Evolutionary conservation across 2,113 vertebrate genomes (phyloP), one percentile per base, ranked within the genome.

Genomic region (Datnioides undecimradiatus): DNA sequence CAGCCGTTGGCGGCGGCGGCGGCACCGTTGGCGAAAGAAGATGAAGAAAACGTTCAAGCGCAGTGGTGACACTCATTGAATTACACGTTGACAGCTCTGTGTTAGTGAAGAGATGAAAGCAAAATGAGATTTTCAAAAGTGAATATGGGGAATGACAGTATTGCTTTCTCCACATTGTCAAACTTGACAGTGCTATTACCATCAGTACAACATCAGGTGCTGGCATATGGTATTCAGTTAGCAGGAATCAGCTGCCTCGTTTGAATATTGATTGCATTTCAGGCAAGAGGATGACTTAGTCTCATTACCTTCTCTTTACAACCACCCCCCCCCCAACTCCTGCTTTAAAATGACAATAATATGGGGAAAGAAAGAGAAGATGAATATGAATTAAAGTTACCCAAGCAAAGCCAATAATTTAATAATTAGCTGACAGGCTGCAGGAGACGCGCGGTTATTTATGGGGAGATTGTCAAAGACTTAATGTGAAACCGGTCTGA

Each of bases 51-150:
- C 31, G 46, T 70, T 82, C 12, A 59, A 68, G 80, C 60, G 21
- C 54, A 48, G 69, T 13, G 80, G 57, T 90, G 85, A 88, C 78
- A 73, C 87, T 91, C 88, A 86, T 90, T 91, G 87, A 90, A 90
- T 90, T 88, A 84, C 69, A 70, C 48, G 87, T 81, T 89, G 90
- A 94, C 91, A 93, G 93, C 80, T 89, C 78, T 34, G 80, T 66
- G 88, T 85, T 84, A 77, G 86, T 65, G 80, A 78, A 65, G 79
- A 92, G 87, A 92, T 81, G 73, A 86, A 89, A 87, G 86, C 57
- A 83, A 90, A 92, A 94, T 91, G 85, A 91, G 90, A 90, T 89
- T 92, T 88, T 89, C 84, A 87, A 75, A 90, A 85, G 90, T 90
- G 84, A 93, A 92, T 85, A 83, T 85, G 83, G 88, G 84, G 80